Evolutionary conservation across 2,888 invertebrate species (phyloP), one percentile per base, ranked within the genome.

Genomic region (Lycocerus yunnanus): DNA sequence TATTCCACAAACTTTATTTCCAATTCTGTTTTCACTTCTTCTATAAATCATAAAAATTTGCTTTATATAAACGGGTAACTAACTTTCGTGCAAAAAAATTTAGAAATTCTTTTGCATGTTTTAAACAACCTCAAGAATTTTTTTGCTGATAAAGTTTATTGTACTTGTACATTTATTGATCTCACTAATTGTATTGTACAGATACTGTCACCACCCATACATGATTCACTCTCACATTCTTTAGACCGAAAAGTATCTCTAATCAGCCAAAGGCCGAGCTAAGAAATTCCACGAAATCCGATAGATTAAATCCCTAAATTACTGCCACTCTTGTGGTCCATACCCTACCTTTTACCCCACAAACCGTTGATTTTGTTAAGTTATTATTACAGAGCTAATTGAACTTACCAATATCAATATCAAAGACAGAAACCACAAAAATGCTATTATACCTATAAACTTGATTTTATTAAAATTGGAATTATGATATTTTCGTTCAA

Each of bases 1-100:
- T 68, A 73, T 69, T 66, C 65, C 63, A 27, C 69, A 69, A 73
- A 65, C 43, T 69, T 73, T 73, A 73, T 69, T 73, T 73, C 69
- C 73, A 66, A 69, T 69, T 73, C 66, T 63, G 67, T 58, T 69
- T 58, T 43, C 43, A n/a, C 43, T 60, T 21, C 61, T 43, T 43
- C 72, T 13, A 63, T 72, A 72, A 72, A 72, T 72, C 72, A 72
- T 68, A 72, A 72, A 72, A 72, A 61, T 72, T 61, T 68, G 68
- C 68, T 72, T 72, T 71, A 60, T 58, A n/a, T 43, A 43, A 43
- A 43, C 13, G n/a, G n/a, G n/a, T 43, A 43, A n/a, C n/a, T n/a
- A 43, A 43, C 6, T 6, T n/a, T 43, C 27, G n/a, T 43, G 2
- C n/a, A 2, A n/a, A 43, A 43, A 43, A 43, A n/a, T 2, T 1